Base-by-base conservation (phyloP, 1,140 invertebrate genomes). In the Drosophila rufa region DNA sequence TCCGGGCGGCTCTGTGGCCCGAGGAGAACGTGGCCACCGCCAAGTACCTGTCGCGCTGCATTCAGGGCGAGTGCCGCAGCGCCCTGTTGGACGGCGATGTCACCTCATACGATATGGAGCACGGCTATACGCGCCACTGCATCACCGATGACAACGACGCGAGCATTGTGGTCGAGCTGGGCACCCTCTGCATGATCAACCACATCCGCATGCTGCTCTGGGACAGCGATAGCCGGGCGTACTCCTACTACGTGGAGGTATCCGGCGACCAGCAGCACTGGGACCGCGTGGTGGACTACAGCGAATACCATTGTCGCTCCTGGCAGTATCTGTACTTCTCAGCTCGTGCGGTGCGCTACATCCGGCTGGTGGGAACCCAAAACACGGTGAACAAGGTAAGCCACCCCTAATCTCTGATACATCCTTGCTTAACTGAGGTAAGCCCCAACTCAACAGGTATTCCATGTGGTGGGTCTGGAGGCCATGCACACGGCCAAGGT, bases 261-360 rank as follows among this genome's bases (percentile, higher is more conserved):
- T 99, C 98, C 1, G 97, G 99, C 94, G 97, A 99, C 95, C 96
- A 98, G 93, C 97, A 97, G 93, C 97, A 99, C 93, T 99, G 99
- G 98, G 95, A 97, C 59, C 95, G 96, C 66, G 96, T 99, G 36
- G 95, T 99, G 47, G 98, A 99, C 94, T 96, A 99, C 93, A 96
- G 96, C 56, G 94, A 96, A 57, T 99, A 97, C 94, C 96, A 96
- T 92, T 99, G 99, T 92, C 95, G 99, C 58, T 99, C 98, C 17
- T 99, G 98, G 97, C 99, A 99, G 94, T 96, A 96, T 92, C 95
- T 99, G 22, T 98, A 98, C 93, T 99, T 99, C 94, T 95, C 96
- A 74, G 94, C 97, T 9, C 94, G 97, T 61, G 98, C 99, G 59
- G 97, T 99, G 50, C 95, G 95, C 80, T 99, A 96, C 93, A 97